Percentiles rank a stretch among this genome's conserved stretches.
Evolutionary conservation across 2,797 vertebrate species (phyloP).

Genomic region (Antrozous pallidus): DNA sequence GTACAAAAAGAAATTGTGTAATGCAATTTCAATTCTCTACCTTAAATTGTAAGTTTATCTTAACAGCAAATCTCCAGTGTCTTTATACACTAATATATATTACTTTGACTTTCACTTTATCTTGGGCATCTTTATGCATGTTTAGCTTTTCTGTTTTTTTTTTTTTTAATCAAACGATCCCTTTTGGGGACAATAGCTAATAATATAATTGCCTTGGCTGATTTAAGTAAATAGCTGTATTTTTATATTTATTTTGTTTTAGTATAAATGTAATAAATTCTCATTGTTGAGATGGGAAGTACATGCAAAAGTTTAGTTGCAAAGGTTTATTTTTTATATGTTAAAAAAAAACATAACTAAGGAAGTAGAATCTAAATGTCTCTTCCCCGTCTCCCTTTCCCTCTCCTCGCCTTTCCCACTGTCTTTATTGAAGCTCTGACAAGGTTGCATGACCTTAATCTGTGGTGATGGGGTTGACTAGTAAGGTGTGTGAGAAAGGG

Average conservation of each 20-base stretch:
- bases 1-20: neutral
- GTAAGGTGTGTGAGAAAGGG: neutral
- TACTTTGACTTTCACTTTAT: neutral
- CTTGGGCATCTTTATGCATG: neutral
- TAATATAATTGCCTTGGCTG: neutral
- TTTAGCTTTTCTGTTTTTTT: neutral
- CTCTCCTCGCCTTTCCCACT: too few species aligned
- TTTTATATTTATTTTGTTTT: neutral
- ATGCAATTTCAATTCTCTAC: neutral
- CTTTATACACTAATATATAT: neutral
- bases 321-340: neutral
- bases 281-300: neutral
- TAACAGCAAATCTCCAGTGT: neutral
- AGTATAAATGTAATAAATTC: neutral
- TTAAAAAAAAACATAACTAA: neutral
- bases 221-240: neutral
- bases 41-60: neutral
- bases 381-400: neutral
- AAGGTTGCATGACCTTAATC: fast-evolving
- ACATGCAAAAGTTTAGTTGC: neutral
- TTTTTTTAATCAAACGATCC: neutral
- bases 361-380: neutral
- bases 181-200: neutral
- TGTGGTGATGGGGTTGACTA: too few species aligned
- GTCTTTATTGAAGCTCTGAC: too few species aligned